Percentiles rank a stretch among this genome's conserved stretches.
Conservation (phyloP, 2,113 vertebrate species). For the Candoia aspera region DNA sequence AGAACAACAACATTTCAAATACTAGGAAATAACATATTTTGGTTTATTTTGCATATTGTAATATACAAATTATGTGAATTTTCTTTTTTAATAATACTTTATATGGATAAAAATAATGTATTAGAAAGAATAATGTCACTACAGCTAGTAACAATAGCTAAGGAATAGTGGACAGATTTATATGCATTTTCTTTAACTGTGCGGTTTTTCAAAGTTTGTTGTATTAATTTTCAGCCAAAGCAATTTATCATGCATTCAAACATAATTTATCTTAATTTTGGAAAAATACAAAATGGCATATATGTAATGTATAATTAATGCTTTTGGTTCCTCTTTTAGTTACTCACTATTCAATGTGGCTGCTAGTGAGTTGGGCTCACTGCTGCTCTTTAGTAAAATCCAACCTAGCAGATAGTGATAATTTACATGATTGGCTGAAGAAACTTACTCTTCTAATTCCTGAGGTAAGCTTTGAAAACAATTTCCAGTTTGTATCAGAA, state of each 20-base stretch:
- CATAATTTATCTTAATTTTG: neutral
- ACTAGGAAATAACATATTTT: too few relatives aligned
- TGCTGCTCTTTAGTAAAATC: constrained; percentile 96
- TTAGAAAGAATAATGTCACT: too few relatives aligned
- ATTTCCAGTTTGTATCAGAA: neutral
- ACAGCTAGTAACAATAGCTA: too few relatives aligned
- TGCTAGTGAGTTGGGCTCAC: constrained; percentile 98
- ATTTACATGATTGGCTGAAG: constrained; percentile 96
- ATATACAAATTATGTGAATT: too few relatives aligned
- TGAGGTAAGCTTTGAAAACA: constrained; percentile 80
- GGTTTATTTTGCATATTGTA: too few relatives aligned
- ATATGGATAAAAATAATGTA: too few relatives aligned
- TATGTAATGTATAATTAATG: neutral
- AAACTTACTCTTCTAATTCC: constrained; percentile 96
- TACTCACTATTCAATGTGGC: constrained; percentile 99
- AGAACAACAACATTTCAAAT: too few relatives aligned
- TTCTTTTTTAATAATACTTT: too few relatives aligned
- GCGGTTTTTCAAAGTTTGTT: neutral
- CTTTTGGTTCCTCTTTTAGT: constrained; percentile 72
- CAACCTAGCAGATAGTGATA: constrained; percentile 94
- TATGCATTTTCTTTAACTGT: too few relatives aligned
- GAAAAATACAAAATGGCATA: neutral
- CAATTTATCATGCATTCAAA: neutral
- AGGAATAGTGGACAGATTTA: too few relatives aligned
- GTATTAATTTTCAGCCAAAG: neutral